phyloP scores from a whole-genome alignment of 2,888 invertebrate genomes.

The Lypha dubia region DNA sequence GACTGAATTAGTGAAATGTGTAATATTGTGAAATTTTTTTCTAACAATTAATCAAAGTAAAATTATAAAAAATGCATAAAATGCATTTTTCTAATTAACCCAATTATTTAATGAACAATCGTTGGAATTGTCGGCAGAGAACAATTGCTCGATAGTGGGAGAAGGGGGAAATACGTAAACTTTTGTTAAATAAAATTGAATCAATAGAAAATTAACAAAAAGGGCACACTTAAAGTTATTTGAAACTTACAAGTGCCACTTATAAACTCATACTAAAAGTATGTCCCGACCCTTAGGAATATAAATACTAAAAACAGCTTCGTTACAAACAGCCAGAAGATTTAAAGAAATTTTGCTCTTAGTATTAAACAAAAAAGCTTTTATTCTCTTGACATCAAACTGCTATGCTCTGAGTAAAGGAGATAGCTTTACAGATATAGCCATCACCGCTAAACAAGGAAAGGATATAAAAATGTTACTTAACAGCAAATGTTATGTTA shows the following conservation, averaged over 20 bases:
- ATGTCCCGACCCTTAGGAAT: slow-evolving; percentile 39
- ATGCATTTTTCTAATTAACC: slow-evolving; percentile 60
- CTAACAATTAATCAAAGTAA: slow-evolving; percentile 33
- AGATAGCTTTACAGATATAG: slow-evolving; percentile 26
- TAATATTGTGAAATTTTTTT: neutral
- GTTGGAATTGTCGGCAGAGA: slow-evolving; percentile 19
- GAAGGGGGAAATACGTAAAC: slow-evolving; percentile 28
- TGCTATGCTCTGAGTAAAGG: slow-evolving; percentile 7
- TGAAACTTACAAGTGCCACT: slow-evolving; percentile 65
- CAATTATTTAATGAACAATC: slow-evolving; percentile 66
- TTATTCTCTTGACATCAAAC: slow-evolving; percentile 27
- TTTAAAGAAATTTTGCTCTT: neutral
- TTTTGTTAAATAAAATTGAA: slow-evolving; percentile 33
- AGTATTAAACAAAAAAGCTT: slow-evolving; percentile 4
- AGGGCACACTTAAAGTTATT: slow-evolving; percentile 41
- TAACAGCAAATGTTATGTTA: neutral
- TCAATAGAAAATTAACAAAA: slow-evolving; percentile 50
- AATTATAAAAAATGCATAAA: slow-evolving; percentile 3
- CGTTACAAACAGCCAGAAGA: neutral
- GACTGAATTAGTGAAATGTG: neutral
- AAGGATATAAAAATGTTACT: slow-evolving; percentile 30
- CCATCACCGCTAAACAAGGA: slow-evolving; percentile 67
- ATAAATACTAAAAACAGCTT: slow-evolving; percentile 44
- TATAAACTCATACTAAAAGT: slow-evolving; percentile 65
- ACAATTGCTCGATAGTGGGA: too few relatives aligned